Evolutionary conservation across 2,888 invertebrate species (phyloP), one percentile per base, ranked within the genome.

Genomic region (Lysandra coridon): DNA sequence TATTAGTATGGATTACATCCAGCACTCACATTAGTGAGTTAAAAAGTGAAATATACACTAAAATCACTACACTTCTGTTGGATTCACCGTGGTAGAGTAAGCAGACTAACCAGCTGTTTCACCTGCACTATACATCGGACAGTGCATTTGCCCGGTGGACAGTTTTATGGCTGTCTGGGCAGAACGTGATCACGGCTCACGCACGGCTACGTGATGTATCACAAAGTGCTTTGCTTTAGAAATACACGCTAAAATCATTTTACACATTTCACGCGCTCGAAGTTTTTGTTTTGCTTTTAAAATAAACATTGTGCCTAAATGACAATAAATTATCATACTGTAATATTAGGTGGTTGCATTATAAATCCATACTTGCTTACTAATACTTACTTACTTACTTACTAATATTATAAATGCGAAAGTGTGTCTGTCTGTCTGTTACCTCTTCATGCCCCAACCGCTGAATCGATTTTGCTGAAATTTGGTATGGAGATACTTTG

Each of bases 141-240:
- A 69, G 14, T 30, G 64, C 64, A 69, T 30, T 30, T 12, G 64
- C 64, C 33, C 33, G 5, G 17, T 69, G 69, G 69, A 69, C 69
- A 37, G 69, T 33, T 69, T 33, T 69, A 69, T 14, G 33, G 69
- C 69, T 69, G 69, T 69, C 69, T 14, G 33, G 69, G 14, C 4
- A 33, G 69, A 33, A 37, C 69, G 69, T 69, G 69, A 37, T 23
- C 64, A 64, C 12, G 30, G 17, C 69, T 33, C 69, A 33, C 33
- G 33, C 69, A 30, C 64, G 64, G 33, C 64, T 69, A 69, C 69
- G 69, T 69, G 69, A 69, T 69, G 69, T 33, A 69, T 33, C 69
- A 33, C 23, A 62, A 33, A 64, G 10, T 30, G 30, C 64, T 64
- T 64, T 64, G 64, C 30, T 64, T 64, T 64, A 64, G 64, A 64